Conservation (phyloP, 2,888 invertebrate species). For the Cheilosia grossa region DNA sequence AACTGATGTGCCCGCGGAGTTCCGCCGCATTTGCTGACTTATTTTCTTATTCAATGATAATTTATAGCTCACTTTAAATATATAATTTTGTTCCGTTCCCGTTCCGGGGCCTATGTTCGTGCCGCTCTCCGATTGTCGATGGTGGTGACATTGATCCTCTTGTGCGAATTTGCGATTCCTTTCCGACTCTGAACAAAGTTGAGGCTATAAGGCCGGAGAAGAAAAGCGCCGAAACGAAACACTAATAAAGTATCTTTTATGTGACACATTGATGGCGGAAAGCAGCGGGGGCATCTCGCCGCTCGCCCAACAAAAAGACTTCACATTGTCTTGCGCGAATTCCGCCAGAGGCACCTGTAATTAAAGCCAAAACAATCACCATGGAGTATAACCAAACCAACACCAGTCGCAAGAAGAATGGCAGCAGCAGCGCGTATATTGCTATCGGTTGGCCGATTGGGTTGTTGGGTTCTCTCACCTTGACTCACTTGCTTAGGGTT, state of each 20-base stretch:
- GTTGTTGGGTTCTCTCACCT: slow-evolving; percentile 68
- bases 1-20: slow-evolving; percentile 55
- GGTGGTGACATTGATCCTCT: slow-evolving; percentile 72
- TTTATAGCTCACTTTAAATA: slow-evolving; percentile 75
- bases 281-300: slow-evolving; percentile 45
- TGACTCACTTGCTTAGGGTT: slow-evolving; percentile 70
- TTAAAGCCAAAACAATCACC: slow-evolving; percentile 71
- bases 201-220: slow-evolving; percentile 9
- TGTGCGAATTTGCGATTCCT: slow-evolving; percentile 69
- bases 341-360: slow-evolving; percentile 74
- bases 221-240: slow-evolving; percentile 35
- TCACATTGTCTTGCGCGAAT: slow-evolving; percentile 55
- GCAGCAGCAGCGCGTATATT: slow-evolving; percentile 14
- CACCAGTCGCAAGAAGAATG: slow-evolving; percentile 20
- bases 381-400: slow-evolving; percentile 49
- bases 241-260: slow-evolving; percentile 74
- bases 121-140: slow-evolving; percentile 30
- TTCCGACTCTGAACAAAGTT: slow-evolving; percentile 3
- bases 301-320: slow-evolving; percentile 17
- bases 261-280: slow-evolving; percentile 68
- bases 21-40: slow-evolving; percentile 64
- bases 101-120: slow-evolving; percentile 53
- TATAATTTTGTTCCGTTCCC: slow-evolving; percentile 64
- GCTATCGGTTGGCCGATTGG: slow-evolving; percentile 58
- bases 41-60: slow-evolving; percentile 74